These are phyloP conservation scores for Epizoanthus ramosus DNA, from an alignment of 92 coral and sea anemone genomes.

Conservation along the genomic window DNA sequence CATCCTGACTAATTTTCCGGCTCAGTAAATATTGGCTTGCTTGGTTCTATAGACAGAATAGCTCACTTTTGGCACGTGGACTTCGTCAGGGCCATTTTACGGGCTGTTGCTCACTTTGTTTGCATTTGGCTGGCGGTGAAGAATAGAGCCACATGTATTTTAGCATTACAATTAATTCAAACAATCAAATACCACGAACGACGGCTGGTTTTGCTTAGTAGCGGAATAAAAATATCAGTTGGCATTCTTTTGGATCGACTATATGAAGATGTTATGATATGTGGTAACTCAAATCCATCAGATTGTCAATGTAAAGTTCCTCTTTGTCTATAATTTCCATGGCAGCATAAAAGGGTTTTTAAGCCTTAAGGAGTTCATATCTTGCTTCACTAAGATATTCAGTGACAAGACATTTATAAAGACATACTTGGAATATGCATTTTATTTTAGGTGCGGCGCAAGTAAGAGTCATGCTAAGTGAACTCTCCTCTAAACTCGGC, in stretches of 20 bases:
- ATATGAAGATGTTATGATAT: slow-evolving; percentile 4
- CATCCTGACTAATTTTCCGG: not conserved
- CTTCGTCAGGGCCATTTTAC: slow-evolving; percentile 7
- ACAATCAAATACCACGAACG: slow-evolving; percentile 58
- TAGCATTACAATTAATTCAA: slow-evolving; percentile 54
- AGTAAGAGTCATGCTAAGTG: too few relatives aligned
- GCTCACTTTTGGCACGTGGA: slow-evolving; percentile 43
- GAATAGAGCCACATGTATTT: slow-evolving; percentile 40
- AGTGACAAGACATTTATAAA: too few relatives aligned
- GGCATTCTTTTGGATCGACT: slow-evolving; percentile 17
- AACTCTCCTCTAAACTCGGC: too few relatives aligned
- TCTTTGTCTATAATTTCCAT: not conserved
- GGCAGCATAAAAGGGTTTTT: not conserved
- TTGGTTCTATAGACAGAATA: not conserved
- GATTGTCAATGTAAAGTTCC: not conserved
- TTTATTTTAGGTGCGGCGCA: too few relatives aligned
- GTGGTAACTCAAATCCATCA: not conserved
- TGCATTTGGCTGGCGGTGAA: not conserved
- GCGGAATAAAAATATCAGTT: slow-evolving; percentile 49
- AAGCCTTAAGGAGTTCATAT: not conserved
- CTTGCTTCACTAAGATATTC: too few relatives aligned
- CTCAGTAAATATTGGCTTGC: slow-evolving; percentile 24
- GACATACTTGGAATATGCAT: too few relatives aligned
- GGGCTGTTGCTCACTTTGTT: slow-evolving; percentile 30
- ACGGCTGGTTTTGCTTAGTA: slow-evolving; percentile 73